Conservation (phyloP, 2,888 invertebrate genomes). For the Operophtera brumata region DNA sequence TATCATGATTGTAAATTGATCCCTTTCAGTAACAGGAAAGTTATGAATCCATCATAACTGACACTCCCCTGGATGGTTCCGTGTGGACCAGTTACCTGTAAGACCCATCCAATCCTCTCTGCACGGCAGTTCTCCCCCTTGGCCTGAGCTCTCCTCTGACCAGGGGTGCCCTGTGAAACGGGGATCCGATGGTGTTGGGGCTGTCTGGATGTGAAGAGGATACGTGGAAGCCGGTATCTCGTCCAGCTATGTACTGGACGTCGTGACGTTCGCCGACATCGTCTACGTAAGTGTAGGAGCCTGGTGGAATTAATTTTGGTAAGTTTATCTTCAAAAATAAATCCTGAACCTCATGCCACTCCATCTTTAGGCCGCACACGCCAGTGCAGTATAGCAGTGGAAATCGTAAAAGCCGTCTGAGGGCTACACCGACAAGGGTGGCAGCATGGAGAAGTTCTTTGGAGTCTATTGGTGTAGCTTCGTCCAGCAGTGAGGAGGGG, state of each 20-base stretch:
- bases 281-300: slow-evolving; percentile 86
- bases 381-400: no score
- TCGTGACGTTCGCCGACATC: slow-evolving; percentile 88
- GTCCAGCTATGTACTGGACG: slow-evolving; percentile 88
- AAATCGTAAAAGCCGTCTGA: no score
- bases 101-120: slow-evolving; percentile 86
- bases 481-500: no score
- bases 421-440: no score
- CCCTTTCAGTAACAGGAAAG: no score
- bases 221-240: slow-evolving; percentile 88
- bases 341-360: no score
- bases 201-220: slow-evolving; percentile 85
- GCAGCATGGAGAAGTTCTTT: no score
- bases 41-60: no score
- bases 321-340: not conserved
- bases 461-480: no score
- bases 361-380: no score
- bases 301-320: slow-evolving; percentile 46
- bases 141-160: slow-evolving; percentile 83
- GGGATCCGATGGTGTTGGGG: slow-evolving; percentile 82
- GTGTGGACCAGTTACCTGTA: slow-evolving; percentile 74
- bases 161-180: slow-evolving; percentile 83
- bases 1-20: no score
- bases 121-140: slow-evolving; percentile 86
- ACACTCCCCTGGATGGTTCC: no score